Base-by-base conservation (phyloP, 2,797 vertebrate species). In the Gambusia yucatana region DNA sequence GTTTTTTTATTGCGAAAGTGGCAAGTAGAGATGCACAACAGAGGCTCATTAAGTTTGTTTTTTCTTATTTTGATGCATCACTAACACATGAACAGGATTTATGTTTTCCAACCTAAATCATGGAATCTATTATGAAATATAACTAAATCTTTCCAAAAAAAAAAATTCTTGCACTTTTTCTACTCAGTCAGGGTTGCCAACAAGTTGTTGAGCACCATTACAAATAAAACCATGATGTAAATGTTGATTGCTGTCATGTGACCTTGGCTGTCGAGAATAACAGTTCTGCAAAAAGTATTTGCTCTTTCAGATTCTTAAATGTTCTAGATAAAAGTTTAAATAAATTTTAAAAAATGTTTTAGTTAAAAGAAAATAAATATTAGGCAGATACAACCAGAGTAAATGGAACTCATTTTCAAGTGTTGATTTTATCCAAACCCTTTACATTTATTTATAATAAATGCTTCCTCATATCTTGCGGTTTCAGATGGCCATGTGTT, bases 41-140 rank as follows among this genome's bases (percentile, higher is more conserved):
- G 67, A 80, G 22, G 44, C 79, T 59, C 61, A 59, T 17, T 55
- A 25, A 57, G 47, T 48, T 48, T 39, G 13, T 69, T 41, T 69
- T 52, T 10, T 36, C 36, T 44, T 25, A 14, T 57, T 84, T 81
- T 46, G 43, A 22, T 77, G 75, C 67, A 17, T 65, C n/a, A 78
- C 61, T 77, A 79, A 83, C 77, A 43, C 80, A 83, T 72, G 57
- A 6, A 6, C 55, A 57, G 9, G 11, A 46, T n/a, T n/a, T 4
- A 7, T 73, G 10, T 39, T 36, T 50, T 41, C 2, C 9, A 14
- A 43, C 5, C 4, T 28, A 70, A 71, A 46, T 28, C 25, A 71
- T 7, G 41, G 39, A n/a, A 25, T n/a, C 9, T 67, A 6, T 43
- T 28, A 46, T 16, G 14, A 14, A 44, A 16, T 41, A 20, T 41